Evolutionary conservation across 2,113 vertebrate species (phyloP), one percentile per base, ranked within the genome.

Genomic region (Callipepla californica): DNA sequence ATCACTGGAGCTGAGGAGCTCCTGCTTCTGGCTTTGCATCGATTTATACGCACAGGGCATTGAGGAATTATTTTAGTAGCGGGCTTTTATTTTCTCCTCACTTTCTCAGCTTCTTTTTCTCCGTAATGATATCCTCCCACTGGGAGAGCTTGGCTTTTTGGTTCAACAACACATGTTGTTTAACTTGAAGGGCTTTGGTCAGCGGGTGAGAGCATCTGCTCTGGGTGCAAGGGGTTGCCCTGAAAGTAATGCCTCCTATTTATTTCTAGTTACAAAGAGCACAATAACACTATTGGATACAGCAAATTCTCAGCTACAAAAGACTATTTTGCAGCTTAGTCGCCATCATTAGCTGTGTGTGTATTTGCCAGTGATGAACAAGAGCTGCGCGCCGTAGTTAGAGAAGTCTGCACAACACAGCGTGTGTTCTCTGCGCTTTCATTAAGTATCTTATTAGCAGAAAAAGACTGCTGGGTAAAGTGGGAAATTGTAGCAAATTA

Each of bases 1-100:
- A 40, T 12, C 79, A 2, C 20, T 1, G 4, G 7, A 14, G 6
- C 0, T 4, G 2, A 17, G 2, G 15, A 30, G 6, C 36, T 6
- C 6, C 1, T 1, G 30, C 45, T 42, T 3, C 1, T 15, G 0
- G 16, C 23, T 55, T 76, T 45, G 18, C 21, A 1, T 16, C 7
- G 1, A 1, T 51, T 16, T 15, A 11, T 3, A 34, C 2, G 1
- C 5, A 0, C 76, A 2, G 65, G 30, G 38, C 14, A 80, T 20
- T 67, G 57, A 78, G 4, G 4, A 4, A 0, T 3, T 68, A 53
- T 67, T 59, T 44, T 2, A 1, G 63, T 40, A 25, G 45, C 0
- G 7, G 3, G n/a, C 19, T 34, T 17, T 36, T 32, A 26, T 58
- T 50, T 40, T 7, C 36, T 30, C 50, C 53, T 14, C 23, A 23